Conservation (phyloP, 2,797 vertebrate species). For the Muscicapa striata region DNA sequence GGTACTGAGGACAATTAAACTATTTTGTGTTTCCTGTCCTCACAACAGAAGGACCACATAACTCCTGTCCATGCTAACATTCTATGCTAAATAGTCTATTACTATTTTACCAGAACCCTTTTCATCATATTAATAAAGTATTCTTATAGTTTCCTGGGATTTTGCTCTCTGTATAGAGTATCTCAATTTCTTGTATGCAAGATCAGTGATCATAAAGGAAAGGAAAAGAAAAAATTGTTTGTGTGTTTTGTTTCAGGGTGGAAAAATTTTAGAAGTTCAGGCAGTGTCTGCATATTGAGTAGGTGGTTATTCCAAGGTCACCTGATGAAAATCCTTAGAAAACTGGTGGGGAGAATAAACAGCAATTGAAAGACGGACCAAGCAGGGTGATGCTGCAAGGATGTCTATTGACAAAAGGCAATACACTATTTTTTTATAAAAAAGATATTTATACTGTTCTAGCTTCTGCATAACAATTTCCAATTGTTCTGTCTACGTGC, state of each 20-base stretch:
- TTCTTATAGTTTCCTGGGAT: background rate
- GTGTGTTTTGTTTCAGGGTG: background rate
- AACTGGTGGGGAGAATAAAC: background rate
- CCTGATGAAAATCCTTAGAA: background rate
- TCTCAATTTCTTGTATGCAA: background rate
- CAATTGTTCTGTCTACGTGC: background rate
- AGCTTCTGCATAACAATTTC: background rate
- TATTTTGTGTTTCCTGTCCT: background rate
- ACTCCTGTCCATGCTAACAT: background rate
- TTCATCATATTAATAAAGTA: background rate
- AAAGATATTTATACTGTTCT: background rate
- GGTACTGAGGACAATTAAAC: background rate
- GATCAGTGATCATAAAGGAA: background rate
- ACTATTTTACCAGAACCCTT: background rate
- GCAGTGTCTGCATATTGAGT: background rate
- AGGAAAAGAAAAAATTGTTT: background rate
- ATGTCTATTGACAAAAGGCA: no score
- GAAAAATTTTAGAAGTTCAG: background rate
- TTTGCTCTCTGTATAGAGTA: background rate
- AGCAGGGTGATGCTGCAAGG: background rate
- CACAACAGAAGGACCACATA: background rate
- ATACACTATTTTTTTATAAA: no score
- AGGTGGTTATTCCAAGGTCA: background rate
- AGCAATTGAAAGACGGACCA: accelerated
- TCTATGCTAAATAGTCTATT: background rate